A percentile compares a stretch with the other conserved stretches of the same genome.
Evolutionary conservation across 2,888 invertebrate species (phyloP).

Genomic region (Lamellibrachia columna): DNA sequence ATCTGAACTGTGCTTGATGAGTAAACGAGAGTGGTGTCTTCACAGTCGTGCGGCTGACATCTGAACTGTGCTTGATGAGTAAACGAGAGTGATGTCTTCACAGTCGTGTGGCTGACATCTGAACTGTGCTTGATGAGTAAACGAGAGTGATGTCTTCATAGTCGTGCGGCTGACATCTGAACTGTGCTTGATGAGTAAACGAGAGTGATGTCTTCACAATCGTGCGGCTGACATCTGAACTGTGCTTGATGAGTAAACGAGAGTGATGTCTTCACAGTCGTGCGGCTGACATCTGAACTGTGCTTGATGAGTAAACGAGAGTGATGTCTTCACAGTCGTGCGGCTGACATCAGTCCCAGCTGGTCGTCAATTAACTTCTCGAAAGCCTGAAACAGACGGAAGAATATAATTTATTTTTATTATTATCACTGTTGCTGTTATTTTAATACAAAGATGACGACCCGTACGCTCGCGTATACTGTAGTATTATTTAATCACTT

Average conservation of each 20-base stretch:
- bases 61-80: no score
- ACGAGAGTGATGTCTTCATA: background rate
- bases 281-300: background rate
- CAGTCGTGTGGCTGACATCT: no score
- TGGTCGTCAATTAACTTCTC: constrained; percentile 4
- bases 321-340: background rate
- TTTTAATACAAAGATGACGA: no score
- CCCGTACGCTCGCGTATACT: no score
- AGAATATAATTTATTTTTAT: background rate
- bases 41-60: no score
- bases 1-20: no score
- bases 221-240: background rate
- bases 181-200: background rate
- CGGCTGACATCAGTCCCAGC: background rate
- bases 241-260: background rate
- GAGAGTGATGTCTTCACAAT: background rate
- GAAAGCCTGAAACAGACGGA: background rate
- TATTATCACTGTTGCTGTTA: no score
- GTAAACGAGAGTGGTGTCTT: no score
- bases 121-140: no score
- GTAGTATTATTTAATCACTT: no score
- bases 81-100: no score
- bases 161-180: background rate
- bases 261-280: background rate
- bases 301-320: background rate